phyloP scores from a whole-genome alignment of 2,113 vertebrate genomes.

The Melospiza melodia region DNA sequence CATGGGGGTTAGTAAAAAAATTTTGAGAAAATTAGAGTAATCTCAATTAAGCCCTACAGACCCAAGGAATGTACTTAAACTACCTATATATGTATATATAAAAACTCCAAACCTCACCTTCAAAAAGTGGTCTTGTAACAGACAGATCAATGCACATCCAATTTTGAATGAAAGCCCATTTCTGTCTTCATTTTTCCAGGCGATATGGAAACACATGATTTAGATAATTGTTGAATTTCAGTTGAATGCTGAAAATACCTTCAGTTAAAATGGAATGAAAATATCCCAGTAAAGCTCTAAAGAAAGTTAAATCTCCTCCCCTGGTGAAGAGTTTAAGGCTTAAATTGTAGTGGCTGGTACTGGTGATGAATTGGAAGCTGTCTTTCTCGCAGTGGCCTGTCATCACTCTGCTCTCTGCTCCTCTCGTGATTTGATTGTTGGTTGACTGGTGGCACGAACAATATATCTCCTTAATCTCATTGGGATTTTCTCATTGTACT shows the following conservation, averaged over 20 bases:
- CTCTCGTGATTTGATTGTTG: not conserved
- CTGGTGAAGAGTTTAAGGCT: not conserved
- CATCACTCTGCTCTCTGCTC: not conserved
- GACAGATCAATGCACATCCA: not conserved
- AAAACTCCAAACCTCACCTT: not conserved
- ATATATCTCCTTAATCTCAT: not conserved
- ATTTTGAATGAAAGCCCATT: not conserved
- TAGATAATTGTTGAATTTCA: not conserved
- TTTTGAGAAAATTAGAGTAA: not conserved
- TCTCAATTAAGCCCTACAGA: not conserved
- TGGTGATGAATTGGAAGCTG: not conserved
- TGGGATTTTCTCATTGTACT: too few relatives aligned
- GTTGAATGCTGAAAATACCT: not conserved
- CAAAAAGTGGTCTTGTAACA: not conserved
- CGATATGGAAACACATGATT: not conserved
- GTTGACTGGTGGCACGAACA: not conserved
- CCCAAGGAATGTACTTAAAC: not conserved
- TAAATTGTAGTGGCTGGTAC: fast-evolving
- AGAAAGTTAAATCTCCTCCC: not conserved
- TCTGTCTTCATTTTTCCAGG: not conserved
- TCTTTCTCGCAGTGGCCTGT: not conserved
- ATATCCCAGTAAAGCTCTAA: not conserved
- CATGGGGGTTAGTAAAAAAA: not conserved
- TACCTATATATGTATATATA: too few relatives aligned
- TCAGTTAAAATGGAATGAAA: not conserved